Percentiles rank a stretch among this genome's conserved stretches.
Conservation (phyloP, 2,888 invertebrate species). For the Lasioglossum morio region DNA sequence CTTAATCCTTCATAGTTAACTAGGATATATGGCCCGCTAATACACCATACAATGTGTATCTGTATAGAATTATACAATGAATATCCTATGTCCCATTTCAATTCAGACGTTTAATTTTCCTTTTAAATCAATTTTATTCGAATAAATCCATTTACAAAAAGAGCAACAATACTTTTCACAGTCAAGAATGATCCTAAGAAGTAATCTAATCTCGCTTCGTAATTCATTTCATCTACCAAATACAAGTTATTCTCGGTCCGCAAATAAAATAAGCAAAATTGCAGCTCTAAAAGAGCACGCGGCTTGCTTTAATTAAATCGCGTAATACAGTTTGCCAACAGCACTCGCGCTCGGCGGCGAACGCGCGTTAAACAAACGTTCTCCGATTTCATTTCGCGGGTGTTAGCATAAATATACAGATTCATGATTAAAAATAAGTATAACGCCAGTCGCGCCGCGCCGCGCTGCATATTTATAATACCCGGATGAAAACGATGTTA, state of each 20-base stretch:
- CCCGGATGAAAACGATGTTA: slow-evolving; percentile 12
- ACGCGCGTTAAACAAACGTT: not conserved
- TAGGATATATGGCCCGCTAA: not conserved
- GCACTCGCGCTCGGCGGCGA: not conserved
- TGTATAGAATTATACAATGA: too few species aligned
- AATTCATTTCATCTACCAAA: too few species aligned
- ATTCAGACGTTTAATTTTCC: too few species aligned
- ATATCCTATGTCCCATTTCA: too few species aligned
- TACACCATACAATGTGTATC: not conserved
- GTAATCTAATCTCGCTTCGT: not conserved
- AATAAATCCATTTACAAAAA: too few species aligned
- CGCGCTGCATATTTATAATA: not conserved
- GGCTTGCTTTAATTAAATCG: not conserved
- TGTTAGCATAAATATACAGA: slow-evolving; percentile 8
- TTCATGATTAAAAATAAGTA: slow-evolving; percentile 3
- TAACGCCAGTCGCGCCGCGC: not conserved
- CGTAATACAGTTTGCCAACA: not conserved
- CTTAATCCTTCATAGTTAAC: not conserved
- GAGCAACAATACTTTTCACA: not conserved
- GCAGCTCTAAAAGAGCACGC: not conserved
- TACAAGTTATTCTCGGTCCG: not conserved
- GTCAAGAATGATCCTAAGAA: not conserved
- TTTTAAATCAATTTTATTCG: too few species aligned
- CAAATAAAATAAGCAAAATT: not conserved
- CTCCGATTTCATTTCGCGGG: not conserved